Base-by-base conservation (phyloP, 1,140 invertebrate genomes). In the Drosophila nikananu region DNA sequence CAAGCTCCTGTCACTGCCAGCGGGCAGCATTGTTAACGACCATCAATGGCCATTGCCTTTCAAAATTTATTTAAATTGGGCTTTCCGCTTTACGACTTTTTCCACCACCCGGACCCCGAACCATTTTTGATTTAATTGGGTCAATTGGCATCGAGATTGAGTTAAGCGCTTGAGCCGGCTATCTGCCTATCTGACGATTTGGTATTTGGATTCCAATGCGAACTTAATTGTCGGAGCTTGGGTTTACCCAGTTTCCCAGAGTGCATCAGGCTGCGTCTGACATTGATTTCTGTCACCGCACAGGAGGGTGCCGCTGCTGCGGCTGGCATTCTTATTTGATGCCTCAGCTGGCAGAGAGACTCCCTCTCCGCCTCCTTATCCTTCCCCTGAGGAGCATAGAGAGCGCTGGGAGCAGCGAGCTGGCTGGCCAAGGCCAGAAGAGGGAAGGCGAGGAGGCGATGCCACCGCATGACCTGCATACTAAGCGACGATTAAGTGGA, bases 221-320 rank as follows among this genome's bases (percentile, higher is more conserved):
- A 42, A 73, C 68, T 72, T 62, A 77, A 77, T 77, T 77, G 74
- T 35, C 74, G 46, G 27, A 27, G 48, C 39, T 12, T 35, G 35
- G 54, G 42, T 42, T 35, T 42, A 32, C 23, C 67, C 52, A 52
- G 68, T 17, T 52, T 30, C 17, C n/a, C n/a, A n/a, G 15, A 75
- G 48, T 77, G 74, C 73, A 77, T 37, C 60, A 35, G 49, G 58
- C 63, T 51, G 72, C 62, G 70, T 66, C 65, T 68, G 78, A 81
- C 84, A 87, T 84, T 87, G 84, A 87, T 84, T 89, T 84, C 80
- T 83, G 46, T 71, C 74, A 86, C 84, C 78, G 65, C 78, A 37
- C 52, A 35, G 55, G 39, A 21, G 68, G 68, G 59, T 51, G 52
- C 23, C 3, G 23, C 15, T 23, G 61, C 54, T 74, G 60, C 39